phyloP scores from a whole-genome alignment of 2,888 invertebrate species.

The Erebia aethiops region DNA sequence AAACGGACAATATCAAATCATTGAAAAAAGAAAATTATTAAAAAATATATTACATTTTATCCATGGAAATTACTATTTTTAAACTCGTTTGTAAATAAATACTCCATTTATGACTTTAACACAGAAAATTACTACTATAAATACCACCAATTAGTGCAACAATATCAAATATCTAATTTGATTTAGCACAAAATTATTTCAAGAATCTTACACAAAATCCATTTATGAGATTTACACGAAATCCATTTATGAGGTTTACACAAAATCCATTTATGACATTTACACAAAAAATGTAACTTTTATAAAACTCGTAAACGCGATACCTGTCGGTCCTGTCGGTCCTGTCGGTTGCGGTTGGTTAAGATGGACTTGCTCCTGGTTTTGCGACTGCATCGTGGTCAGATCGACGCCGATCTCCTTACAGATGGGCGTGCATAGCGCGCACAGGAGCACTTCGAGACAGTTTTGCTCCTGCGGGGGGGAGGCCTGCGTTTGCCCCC shows the following conservation, averaged over 20 bases:
- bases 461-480: constrained; percentile 61
- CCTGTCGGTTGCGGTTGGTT: constrained; percentile 58
- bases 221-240: background rate
- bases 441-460: constrained; percentile 74
- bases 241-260: too few relatives aligned
- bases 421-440: constrained; percentile 76
- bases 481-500: constrained; percentile 32
- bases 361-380: constrained; percentile 68
- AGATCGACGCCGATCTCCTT: constrained; percentile 77
- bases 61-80: too few relatives aligned
- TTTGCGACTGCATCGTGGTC: constrained; percentile 59
- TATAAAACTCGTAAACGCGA: constrained; percentile 25
- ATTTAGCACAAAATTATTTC: too few relatives aligned
- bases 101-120: background rate
- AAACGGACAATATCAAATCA: too few relatives aligned
- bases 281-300: constrained; percentile 1
- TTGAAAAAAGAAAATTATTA: too few relatives aligned
- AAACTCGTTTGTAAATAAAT: constrained; percentile 2
- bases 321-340: constrained; percentile 49
- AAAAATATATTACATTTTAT: too few relatives aligned
- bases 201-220: background rate
- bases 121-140: too few relatives aligned
- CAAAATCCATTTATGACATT: constrained; percentile 2
- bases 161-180: background rate
- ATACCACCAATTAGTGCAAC: background rate